These are phyloP conservation scores for Sinocyclocheilus grahami DNA, from an alignment of 2,113 vertebrate species.

Conservation along the genomic window DNA sequence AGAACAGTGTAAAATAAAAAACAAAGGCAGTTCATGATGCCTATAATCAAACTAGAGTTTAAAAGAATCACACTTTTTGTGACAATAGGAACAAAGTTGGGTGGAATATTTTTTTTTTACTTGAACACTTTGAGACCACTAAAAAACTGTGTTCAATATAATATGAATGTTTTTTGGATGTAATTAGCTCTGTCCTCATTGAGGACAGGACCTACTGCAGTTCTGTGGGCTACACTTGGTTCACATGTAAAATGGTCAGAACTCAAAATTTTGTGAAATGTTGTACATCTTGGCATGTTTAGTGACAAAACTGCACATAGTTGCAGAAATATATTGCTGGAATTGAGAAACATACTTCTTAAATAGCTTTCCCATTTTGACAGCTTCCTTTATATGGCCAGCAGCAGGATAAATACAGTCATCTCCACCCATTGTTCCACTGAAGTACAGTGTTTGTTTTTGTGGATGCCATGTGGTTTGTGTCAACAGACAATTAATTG, in stretches of 20 bases:
- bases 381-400: background rate
- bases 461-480: background rate
- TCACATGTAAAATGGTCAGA: background rate
- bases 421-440: background rate
- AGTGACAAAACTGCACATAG: background rate
- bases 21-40: too few species aligned
- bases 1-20: too few species aligned
- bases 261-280: background rate
- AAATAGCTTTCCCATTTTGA: background rate
- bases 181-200: background rate
- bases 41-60: too few species aligned
- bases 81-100: too few species aligned
- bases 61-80: too few species aligned
- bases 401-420: background rate
- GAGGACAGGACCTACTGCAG: background rate
- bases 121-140: too few species aligned
- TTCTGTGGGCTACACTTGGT: background rate
- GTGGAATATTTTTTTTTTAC: too few species aligned
- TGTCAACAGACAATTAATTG: slow-evolving; percentile 1
- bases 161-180: too few species aligned
- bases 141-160: too few species aligned
- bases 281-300: background rate
- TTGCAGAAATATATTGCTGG: background rate
- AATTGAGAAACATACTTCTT: background rate
- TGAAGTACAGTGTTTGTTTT: background rate